A percentile compares a stretch with the other conserved stretches of the same genome.
These are phyloP conservation scores for Limnephilus auricula DNA, from an alignment of 2,888 invertebrate genomes.

Conservation along the genomic window DNA sequence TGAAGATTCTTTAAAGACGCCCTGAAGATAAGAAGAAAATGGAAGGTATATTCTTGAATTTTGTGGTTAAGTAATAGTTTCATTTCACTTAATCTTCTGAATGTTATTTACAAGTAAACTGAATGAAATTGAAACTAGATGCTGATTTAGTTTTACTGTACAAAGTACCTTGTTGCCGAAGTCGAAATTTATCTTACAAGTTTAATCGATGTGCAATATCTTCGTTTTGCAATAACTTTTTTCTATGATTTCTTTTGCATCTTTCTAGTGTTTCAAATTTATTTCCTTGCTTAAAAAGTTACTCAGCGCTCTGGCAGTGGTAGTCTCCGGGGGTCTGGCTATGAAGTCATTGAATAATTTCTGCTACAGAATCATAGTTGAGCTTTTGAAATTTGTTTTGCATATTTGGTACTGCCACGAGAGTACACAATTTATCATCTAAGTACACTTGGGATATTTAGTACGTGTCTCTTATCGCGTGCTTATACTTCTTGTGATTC, in stretches of 20 bases:
- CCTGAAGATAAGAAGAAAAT: background rate
- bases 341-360: background rate
- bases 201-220: too few relatives aligned
- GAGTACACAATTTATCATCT: slow-evolving; percentile 32
- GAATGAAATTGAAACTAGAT: background rate
- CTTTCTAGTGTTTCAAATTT: background rate
- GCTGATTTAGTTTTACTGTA: background rate
- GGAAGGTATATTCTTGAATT: background rate
- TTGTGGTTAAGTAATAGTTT: background rate
- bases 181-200: background rate
- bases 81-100: background rate
- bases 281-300: background rate
- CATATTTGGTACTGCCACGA: slow-evolving; percentile 13
- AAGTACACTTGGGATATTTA: slow-evolving; percentile 12
- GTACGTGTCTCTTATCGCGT: slow-evolving; percentile 16
- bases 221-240: background rate
- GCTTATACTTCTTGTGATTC: slow-evolving; percentile 10
- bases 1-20: background rate
- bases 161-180: background rate
- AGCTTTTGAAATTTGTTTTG: slow-evolving; percentile 22
- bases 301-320: background rate
- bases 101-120: background rate
- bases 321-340: background rate
- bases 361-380: background rate
- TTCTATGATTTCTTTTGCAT: background rate